A percentile compares a stretch with the other conserved stretches of the same genome.
phyloP scores from a whole-genome alignment of 2,888 invertebrate genomes.

The Pammene aurita region DNA sequence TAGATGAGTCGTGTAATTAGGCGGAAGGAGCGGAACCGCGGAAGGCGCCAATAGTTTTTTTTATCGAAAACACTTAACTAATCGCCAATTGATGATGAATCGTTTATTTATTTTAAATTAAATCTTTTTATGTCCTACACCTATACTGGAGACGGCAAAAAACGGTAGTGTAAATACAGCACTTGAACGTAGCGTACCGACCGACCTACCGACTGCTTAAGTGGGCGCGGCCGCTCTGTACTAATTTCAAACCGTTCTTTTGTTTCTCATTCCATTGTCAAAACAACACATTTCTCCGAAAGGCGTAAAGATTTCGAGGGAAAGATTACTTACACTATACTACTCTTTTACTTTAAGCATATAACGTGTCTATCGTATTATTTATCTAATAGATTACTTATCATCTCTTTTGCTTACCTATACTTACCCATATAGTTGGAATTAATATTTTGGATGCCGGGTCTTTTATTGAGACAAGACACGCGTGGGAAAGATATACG shows the following conservation, averaged over 20 bases:
- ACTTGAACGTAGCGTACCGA: not conserved
- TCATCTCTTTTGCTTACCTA: not conserved
- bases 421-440: not conserved
- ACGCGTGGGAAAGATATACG: constrained; percentile 33
- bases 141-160: constrained; percentile 7
- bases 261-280: constrained; percentile 51
- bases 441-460: constrained; percentile 3
- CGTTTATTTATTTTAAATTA: constrained; percentile 35
- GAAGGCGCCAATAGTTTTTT: constrained; percentile 44
- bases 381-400: not conserved
- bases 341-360: not conserved
- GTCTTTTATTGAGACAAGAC: constrained; percentile 16
- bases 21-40: constrained; percentile 41
- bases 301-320: constrained; percentile 46
- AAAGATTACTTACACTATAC: constrained; percentile 42
- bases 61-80: constrained; percentile 35
- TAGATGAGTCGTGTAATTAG: constrained; percentile 39
- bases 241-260: constrained; percentile 56
- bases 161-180: constrained; percentile 45
- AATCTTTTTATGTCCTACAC: constrained; percentile 13
- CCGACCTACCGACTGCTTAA: constrained; percentile 41
- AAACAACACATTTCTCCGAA: constrained; percentile 43
- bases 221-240: constrained; percentile 57
- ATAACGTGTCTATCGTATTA: not conserved
- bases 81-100: constrained; percentile 38